Base-by-base conservation (phyloP, 2,113 vertebrate species). In the Vanacampus margaritifer region DNA sequence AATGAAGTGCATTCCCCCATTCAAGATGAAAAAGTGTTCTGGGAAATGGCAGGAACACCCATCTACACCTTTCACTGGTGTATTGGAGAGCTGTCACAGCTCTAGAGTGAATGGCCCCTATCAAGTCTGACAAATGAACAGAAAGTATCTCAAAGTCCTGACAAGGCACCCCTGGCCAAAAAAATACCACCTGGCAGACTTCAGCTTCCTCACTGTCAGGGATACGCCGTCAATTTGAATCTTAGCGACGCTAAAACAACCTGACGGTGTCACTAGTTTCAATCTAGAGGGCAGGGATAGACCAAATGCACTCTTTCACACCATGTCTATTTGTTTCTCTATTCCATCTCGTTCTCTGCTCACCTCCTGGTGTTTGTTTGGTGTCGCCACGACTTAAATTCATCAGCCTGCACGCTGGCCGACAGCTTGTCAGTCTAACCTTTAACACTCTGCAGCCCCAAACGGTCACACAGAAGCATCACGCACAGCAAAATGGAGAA, bases 1-100 rank as follows among this genome's bases (percentile, higher is more conserved):
- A 79, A 73, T 75, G 67, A 71, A 80, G 75, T 80, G 75, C 73
- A 64, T 77, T 75, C 76, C 67, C 48, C 65, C 76, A 59, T 75
- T 84, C 64, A 78, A 63, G 75, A 82, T 75, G 81, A 78, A 75
- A 56, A 66, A 79, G 69, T 17, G 16, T 70, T 69, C 64, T 71
- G 73, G 82, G 79, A 82, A 82, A 82, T 69, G 79, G 75, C 79
- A 80, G 83, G 73, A 81, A 79, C 79, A 78, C 77, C 79, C 67
- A 83, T 81, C 80, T 70, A 64, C 75, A 85, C 75, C 79, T 80
- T 71, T 82, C 86, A 72, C 61, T n/a, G 36, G 54, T 57, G 67
- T 78, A 84, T 87, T 37, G 74, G 72, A 72, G 64, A 82, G 68
- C 76, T 79, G 86, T 84, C 83, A 82, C 64, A 24, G 75, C 66